These are phyloP conservation scores for Rhea pennata DNA, from an alignment of 2,113 vertebrate species.

Conservation along the genomic window DNA sequence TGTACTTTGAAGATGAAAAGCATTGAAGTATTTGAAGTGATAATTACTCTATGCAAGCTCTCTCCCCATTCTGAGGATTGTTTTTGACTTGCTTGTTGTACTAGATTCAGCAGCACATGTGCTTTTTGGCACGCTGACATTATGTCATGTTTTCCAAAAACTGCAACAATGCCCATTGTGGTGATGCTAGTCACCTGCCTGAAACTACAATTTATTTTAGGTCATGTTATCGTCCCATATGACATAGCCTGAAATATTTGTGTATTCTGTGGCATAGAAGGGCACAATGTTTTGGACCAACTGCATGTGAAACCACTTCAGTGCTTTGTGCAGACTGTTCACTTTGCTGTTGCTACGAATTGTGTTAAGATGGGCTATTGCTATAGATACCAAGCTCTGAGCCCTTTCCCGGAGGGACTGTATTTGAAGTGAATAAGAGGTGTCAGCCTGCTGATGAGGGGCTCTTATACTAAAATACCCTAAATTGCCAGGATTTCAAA, in stretches of 20 bases:
- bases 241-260: neutral
- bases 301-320: fast-evolving
- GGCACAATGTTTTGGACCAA: neutral
- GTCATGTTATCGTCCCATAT: neutral
- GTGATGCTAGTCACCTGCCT: fast-evolving
- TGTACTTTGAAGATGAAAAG: constrained; percentile 46
- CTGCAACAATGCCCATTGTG: neutral
- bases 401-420: neutral
- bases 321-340: fast-evolving
- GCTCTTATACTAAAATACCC: neutral
- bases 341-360: fast-evolving
- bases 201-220: neutral
- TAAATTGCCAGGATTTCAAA: neutral
- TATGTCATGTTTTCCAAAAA: neutral
- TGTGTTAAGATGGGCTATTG: fast-evolving
- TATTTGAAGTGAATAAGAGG: neutral
- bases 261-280: neutral
- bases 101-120: neutral
- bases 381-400: neutral
- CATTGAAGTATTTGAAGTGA: neutral
- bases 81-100: neutral
- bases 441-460: neutral
- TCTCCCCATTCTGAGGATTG: neutral
- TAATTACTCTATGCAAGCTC: neutral
- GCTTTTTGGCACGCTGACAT: neutral